A percentile compares a stretch with the other conserved stretches of the same genome.
Conservation (phyloP, 1,140 invertebrate genomes). For the Laupala kohalensis region DNA sequence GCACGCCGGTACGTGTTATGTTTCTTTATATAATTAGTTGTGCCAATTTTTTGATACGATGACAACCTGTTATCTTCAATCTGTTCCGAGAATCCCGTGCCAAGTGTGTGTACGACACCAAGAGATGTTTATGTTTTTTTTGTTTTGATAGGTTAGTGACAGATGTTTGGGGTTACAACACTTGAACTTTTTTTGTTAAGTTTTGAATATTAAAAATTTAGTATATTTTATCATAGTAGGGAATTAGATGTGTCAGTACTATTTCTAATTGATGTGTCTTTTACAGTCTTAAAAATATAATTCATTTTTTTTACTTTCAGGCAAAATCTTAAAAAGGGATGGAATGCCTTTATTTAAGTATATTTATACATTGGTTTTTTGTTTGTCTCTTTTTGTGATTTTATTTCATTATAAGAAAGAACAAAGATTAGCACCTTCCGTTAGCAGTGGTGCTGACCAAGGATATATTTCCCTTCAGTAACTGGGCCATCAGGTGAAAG, state of each 20-base stretch:
- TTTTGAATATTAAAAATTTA: too few relatives aligned
- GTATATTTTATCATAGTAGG: too few relatives aligned
- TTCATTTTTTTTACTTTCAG: background rate
- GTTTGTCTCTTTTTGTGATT: background rate
- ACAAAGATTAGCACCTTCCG: background rate
- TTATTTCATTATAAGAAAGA: background rate
- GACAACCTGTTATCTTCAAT: too few relatives aligned
- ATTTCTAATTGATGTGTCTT: too few relatives aligned
- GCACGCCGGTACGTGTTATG: background rate
- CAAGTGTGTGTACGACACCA: too few relatives aligned
- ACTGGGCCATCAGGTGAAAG: conserved; percentile 2
- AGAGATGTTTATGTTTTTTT: background rate
- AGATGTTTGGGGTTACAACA: too few relatives aligned
- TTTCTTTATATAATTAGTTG: background rate
- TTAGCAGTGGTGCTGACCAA: background rate
- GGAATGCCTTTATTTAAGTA: background rate
- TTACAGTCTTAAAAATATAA: too few relatives aligned
- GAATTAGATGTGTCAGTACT: too few relatives aligned
- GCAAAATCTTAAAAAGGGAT: background rate
- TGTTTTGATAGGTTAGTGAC: too few relatives aligned
- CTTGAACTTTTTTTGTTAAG: too few relatives aligned
- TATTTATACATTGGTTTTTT: background rate
- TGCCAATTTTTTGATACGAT: background rate
- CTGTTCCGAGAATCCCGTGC: too few relatives aligned
- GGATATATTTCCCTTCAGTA: background rate